These are phyloP conservation scores for Betta splendens DNA, from an alignment of 2,797 vertebrate species.

Conservation along the genomic window DNA sequence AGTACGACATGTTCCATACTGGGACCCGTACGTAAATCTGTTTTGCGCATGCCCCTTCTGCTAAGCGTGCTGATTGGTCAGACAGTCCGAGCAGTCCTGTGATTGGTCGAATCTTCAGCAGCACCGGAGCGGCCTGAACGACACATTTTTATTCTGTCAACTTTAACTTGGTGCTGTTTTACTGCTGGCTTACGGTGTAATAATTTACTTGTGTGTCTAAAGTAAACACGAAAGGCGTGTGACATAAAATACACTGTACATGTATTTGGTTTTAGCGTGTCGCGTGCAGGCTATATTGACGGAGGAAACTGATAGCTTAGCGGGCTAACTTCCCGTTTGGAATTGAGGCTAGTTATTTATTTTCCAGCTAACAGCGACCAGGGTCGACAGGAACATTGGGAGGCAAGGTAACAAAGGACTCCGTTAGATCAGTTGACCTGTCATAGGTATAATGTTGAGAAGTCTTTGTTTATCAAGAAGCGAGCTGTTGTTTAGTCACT, in stretches of 20 bases:
- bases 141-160: not conserved
- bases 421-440: too few relatives aligned
- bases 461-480: not conserved
- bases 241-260: too few relatives aligned
- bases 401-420: constrained; percentile 34
- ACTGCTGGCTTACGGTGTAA: rapidly evolving
- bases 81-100: not conserved
- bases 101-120: constrained; percentile 42
- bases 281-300: not conserved
- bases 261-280: too few relatives aligned
- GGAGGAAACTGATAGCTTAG: constrained; percentile 42
- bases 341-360: not conserved
- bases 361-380: constrained; percentile 3
- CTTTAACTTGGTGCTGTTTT: not conserved
- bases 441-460: too few relatives aligned
- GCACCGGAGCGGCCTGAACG: constrained; percentile 3
- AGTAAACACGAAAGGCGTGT: rapidly evolving
- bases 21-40: constrained; percentile 3
- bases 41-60: not conserved
- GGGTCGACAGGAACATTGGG: not conserved
- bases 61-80: constrained; percentile 54
- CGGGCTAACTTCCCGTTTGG: constrained; percentile 13
- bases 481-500: not conserved
- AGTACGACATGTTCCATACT: constrained; percentile 11
- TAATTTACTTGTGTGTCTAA: rapidly evolving